phyloP scores from a whole-genome alignment of 2,113 vertebrate genomes.

The Chloropsis hardwickii region DNA sequence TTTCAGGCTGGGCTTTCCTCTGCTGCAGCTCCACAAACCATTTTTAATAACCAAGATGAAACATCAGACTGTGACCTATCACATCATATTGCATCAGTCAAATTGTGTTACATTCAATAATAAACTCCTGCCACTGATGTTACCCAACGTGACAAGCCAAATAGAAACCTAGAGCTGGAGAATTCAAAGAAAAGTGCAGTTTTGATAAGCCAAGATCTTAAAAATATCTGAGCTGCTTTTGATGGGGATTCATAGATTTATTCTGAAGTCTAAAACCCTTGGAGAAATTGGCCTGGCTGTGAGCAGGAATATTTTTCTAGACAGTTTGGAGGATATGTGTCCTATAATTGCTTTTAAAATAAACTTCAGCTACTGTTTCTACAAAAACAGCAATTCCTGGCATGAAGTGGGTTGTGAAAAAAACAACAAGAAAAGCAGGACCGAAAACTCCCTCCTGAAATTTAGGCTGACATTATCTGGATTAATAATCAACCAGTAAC shows the following conservation, averaged over 20 bases:
- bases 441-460: neutral
- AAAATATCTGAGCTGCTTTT: slow-evolving; percentile 41
- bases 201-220: slow-evolving; percentile 38
- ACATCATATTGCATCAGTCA: slow-evolving; percentile 64
- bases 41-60: slow-evolving; percentile 45
- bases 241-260: slow-evolving; percentile 10
- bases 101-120: slow-evolving; percentile 39
- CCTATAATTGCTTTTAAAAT: slow-evolving; percentile 18
- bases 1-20: neutral
- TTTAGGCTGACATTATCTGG: neutral
- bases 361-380: neutral
- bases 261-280: slow-evolving; percentile 25
- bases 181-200: slow-evolving; percentile 45
- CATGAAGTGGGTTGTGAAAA: neutral
- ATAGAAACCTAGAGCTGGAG: slow-evolving; percentile 22
- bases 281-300: neutral
- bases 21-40: neutral
- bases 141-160: slow-evolving; percentile 51
- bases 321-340: neutral
- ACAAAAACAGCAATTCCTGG: neutral
- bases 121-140: slow-evolving; percentile 45
- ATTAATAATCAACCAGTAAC: neutral
- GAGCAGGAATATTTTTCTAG: slow-evolving; percentile 7
- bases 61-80: slow-evolving; percentile 57
- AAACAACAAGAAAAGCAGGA: neutral